Percentiles rank a stretch among this genome's conserved stretches.
Evolutionary conservation across 2,888 invertebrate species (phyloP).

Genomic region (Hipparchia sbordonii): DNA sequence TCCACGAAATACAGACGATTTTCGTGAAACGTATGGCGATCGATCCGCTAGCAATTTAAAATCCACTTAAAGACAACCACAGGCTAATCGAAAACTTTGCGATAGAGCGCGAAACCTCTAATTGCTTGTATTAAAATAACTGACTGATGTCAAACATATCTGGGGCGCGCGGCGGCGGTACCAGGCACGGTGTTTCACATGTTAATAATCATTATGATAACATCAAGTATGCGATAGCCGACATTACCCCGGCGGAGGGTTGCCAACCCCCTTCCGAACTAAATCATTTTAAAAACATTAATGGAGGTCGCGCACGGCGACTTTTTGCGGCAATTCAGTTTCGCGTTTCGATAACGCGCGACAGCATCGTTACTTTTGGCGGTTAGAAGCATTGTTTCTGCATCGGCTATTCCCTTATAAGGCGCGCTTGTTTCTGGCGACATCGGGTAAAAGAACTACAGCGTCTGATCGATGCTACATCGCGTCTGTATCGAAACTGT

Average conservation of each 20-base stretch:
- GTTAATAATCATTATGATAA: slow-evolving; percentile 83
- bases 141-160: slow-evolving; percentile 82
- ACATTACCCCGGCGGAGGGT: slow-evolving; percentile 57
- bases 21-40: slow-evolving; percentile 49
- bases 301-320: no score
- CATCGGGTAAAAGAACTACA: no score
- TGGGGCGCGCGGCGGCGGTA: slow-evolving; percentile 70
- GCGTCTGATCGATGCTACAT: no score
- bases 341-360: no score
- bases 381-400: no score
- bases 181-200: slow-evolving; percentile 78
- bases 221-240: slow-evolving; percentile 80
- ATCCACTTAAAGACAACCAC: slow-evolving; percentile 80
- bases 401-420: no score
- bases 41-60: slow-evolving; percentile 75
- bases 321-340: no score
- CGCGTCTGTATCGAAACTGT: no score
- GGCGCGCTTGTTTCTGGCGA: no score
- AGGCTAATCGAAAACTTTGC: slow-evolving; percentile 80
- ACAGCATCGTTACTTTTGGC: no score
- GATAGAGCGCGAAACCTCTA: slow-evolving; percentile 66
- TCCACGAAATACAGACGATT: slow-evolving; percentile 41
- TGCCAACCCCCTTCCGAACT: slow-evolving; percentile 36
- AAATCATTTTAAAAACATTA: background rate
- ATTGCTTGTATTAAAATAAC: slow-evolving; percentile 82